A percentile compares a stretch with the other conserved stretches of the same genome.
These are phyloP conservation scores for Nomada lathburiana DNA, from an alignment of 2,888 invertebrate genomes.

Conservation along the genomic window DNA sequence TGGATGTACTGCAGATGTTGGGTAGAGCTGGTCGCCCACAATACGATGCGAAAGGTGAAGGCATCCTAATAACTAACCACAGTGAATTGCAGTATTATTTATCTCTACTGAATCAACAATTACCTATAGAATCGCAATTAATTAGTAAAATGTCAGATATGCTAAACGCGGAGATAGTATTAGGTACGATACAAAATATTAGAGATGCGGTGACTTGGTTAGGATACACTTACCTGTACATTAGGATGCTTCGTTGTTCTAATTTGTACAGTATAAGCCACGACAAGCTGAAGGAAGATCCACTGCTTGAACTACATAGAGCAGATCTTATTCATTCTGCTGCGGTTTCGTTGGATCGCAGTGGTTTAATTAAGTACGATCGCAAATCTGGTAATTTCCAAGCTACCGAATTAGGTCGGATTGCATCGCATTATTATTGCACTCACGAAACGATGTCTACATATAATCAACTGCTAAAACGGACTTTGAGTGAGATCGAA, in stretches of 20 bases:
- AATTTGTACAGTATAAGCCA: constrained; percentile 92
- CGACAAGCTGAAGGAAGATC: constrained; percentile 93
- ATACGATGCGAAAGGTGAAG: constrained; percentile 98
- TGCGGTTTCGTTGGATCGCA: constrained; percentile 94
- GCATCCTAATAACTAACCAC: constrained; percentile 99
- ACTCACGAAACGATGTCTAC: constrained; percentile 98
- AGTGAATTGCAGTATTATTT: constrained; percentile 99
- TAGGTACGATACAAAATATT: constrained; percentile 96
- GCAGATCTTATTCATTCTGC: constrained; percentile 99
- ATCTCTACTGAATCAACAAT: constrained; percentile 98
- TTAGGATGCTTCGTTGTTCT: constrained; percentile 96
- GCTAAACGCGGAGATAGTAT: constrained; percentile 98
- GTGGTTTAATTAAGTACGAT: constrained; percentile 98
- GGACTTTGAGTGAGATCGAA: constrained; percentile 98
- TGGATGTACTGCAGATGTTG: constrained; percentile 99
- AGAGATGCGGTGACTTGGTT: constrained; percentile 97
- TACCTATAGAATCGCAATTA: constrained; percentile 99
- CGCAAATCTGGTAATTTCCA: constrained; percentile 95
- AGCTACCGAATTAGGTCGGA: constrained; percentile 97
- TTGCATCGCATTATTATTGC: constrained; percentile 99
- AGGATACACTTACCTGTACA: constrained; percentile 98
- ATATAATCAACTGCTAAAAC: constrained; percentile 98
- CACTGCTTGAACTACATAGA: constrained; percentile 93
- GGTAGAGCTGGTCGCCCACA: constrained; percentile 97
- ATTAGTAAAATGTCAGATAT: constrained; percentile 97